A percentile compares a stretch with the other conserved stretches of the same genome.
These are phyloP conservation scores for Unio pictorum DNA, from an alignment of 2,888 invertebrate species.

Conservation along the genomic window DNA sequence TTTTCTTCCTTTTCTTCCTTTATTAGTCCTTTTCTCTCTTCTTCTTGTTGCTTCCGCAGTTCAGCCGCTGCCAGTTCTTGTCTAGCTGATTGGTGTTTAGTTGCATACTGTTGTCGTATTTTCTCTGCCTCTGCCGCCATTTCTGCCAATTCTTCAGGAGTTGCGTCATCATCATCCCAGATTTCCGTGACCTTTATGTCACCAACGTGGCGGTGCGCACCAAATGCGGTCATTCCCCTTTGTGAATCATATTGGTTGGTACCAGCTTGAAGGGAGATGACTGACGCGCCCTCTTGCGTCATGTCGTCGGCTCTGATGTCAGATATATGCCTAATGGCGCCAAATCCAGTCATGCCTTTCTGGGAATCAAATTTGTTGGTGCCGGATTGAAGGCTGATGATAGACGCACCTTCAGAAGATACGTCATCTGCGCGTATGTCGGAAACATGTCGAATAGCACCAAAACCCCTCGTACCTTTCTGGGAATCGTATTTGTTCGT, in stretches of 20 bases:
- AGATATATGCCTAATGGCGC: conserved; percentile 64
- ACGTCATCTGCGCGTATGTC: conserved; percentile 67
- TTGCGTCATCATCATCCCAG: conserved; percentile 50
- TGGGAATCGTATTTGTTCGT: conserved; percentile 68
- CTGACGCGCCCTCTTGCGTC: conserved; percentile 53
- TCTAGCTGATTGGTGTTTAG: conserved; percentile 7
- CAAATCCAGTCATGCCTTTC: conserved; percentile 64
- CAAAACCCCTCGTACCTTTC: conserved; percentile 62
- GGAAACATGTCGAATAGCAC: conserved; percentile 64
- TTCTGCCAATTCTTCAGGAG: conserved; percentile 33
- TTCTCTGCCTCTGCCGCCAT: conserved; percentile 30
- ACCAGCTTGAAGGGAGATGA: conserved; percentile 67
- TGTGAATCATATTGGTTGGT: conserved; percentile 69
- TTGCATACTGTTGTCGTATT: conserved; percentile 24
- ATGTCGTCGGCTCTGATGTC: conserved; percentile 67
- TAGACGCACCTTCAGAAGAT: conserved; percentile 52
- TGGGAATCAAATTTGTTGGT: conserved; percentile 69
- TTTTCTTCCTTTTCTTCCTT: conserved; percentile 7
- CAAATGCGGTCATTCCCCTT: conserved; percentile 63
- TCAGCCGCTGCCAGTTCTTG: conserved; percentile 4
- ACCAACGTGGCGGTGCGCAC: conserved; percentile 62
- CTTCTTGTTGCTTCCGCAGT: conserved; percentile 3
- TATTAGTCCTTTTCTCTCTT: conserved; percentile 4
- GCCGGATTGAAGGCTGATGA: conserved; percentile 67
- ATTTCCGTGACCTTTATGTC: conserved; percentile 68